Percentiles rank a stretch among this genome's conserved stretches.
phyloP scores from a whole-genome alignment of 2,888 invertebrate species.

The Caenorhabditis sp. region DNA sequence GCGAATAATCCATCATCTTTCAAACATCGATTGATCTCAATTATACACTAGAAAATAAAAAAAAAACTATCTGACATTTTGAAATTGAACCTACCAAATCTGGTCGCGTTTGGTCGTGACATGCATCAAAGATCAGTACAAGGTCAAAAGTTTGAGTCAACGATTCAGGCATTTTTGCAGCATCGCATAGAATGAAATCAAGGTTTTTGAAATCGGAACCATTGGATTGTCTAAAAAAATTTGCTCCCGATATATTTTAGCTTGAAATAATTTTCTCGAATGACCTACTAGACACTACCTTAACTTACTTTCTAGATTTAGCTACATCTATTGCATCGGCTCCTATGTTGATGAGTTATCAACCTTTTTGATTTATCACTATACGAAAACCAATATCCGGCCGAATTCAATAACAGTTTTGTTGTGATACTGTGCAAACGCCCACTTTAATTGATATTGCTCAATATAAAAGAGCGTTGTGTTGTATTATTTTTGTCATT shows the following conservation, averaged over 20 bases:
- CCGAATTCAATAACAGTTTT: too few relatives aligned
- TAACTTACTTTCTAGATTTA: constrained; percentile 12
- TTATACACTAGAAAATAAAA: constrained; percentile 37
- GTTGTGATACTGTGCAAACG: too few relatives aligned
- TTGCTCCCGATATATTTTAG: too few relatives aligned
- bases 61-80: not conserved
- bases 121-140: constrained; percentile 61
- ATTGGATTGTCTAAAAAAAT: constrained; percentile 15
- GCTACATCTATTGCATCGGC: constrained; percentile 44
- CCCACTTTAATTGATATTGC: too few relatives aligned
- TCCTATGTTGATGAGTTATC: too few relatives aligned
- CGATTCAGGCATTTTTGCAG: constrained; percentile 36
- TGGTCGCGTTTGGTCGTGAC: constrained; percentile 61
- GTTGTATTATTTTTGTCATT: too few relatives aligned
- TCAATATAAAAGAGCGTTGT: too few relatives aligned
- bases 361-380: too few relatives aligned
- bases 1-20: constrained; percentile 58
- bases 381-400: too few relatives aligned
- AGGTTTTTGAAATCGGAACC: constrained; percentile 42
- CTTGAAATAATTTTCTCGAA: too few relatives aligned
- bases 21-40: constrained; percentile 59
- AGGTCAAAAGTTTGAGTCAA: constrained; percentile 55
- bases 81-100: constrained; percentile 28
- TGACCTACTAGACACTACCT: too few relatives aligned
- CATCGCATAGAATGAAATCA: constrained; percentile 46